Base-by-base conservation (phyloP, 2,888 invertebrate species). In the Cheilosia vernalis region DNA sequence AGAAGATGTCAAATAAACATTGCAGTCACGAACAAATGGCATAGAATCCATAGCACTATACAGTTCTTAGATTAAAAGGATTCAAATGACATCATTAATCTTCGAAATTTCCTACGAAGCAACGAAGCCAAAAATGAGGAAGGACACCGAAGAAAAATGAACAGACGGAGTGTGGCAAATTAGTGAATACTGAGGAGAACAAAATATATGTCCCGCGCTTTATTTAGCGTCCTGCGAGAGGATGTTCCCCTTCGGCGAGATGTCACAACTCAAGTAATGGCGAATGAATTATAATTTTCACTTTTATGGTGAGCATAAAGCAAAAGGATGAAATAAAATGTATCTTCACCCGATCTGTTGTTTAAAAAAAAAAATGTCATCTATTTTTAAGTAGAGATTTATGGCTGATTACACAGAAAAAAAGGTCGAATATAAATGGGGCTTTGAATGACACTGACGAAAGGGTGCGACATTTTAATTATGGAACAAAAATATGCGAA, bases 51-150 rank as follows among this genome's bases (percentile, higher is more conserved):
- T 4, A 69, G 47, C 13, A 58, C 10, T 27, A 15, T 21, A 30
- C 30, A 55, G 55, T 44, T 10, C 37, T 49, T 33, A 44, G 70
- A 76, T 81, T 53, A 76, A 76, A 85, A 77, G 81, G 85, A 81
- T 85, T 85, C 72, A 73, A 77, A 81, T 85, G 63, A 81, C 85
- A 81, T 72, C 67, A 77, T 85, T 72, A 85, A 85, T 85, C 81
- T 81, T 85, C 66, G 72, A 72, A 70, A 66, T 76, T 76, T 76
- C 72, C 72, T 55, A 24, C 17, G 37, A 81, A 60, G 49, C 72
- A 81, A n/a, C 49, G 47, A 61, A 63, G 77, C 60, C 19, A 58
- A 72, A 76, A 79, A 83, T 37, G 63, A 67, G 56, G 63, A 79
- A 69, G 73, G 58, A 74, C 53, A 49, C 24, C 27, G 33, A 69